Conservation (phyloP, 2,113 vertebrate species). For the Pteruthius melanotis region DNA sequence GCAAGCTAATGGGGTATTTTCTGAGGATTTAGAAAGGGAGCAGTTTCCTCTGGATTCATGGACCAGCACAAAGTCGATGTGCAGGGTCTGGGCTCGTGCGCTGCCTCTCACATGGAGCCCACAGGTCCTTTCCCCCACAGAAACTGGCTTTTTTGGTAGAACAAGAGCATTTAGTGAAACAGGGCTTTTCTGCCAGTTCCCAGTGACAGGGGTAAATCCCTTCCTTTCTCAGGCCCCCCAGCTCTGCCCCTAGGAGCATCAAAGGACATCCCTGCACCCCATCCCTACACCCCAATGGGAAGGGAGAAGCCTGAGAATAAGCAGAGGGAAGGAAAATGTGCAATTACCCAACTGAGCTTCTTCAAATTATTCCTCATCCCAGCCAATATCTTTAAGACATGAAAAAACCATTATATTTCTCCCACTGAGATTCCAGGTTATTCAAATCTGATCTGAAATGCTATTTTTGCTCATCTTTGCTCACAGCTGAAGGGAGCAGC, state of each 20-base stretch:
- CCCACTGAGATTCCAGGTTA: background rate
- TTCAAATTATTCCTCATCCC: background rate
- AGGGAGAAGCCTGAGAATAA: background rate
- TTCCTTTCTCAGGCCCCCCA: background rate
- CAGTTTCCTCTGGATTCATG: background rate
- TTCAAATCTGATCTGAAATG: constrained; percentile 8
- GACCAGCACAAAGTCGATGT: background rate
- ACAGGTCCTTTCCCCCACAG: accelerated
- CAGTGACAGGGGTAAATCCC: background rate
- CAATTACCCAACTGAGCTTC: background rate
- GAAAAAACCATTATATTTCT: background rate
- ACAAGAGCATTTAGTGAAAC: background rate
- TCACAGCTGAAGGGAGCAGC: constrained; percentile 28
- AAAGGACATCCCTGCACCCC: background rate
- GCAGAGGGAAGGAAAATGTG: background rate
- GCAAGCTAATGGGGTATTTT: background rate
- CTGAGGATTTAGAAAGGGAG: background rate
- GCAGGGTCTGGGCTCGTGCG: background rate
- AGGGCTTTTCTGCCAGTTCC: background rate
- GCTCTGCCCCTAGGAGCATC: background rate
- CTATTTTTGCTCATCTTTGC: constrained; percentile 23
- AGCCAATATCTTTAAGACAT: background rate
- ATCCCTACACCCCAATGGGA: accelerated
- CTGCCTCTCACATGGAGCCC: background rate
- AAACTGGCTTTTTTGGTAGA: background rate